A percentile compares a stretch with the other conserved stretches of the same genome.
Evolutionary conservation across 1,140 invertebrate genomes (phyloP).

Genomic region (Calephelis nemesis): DNA sequence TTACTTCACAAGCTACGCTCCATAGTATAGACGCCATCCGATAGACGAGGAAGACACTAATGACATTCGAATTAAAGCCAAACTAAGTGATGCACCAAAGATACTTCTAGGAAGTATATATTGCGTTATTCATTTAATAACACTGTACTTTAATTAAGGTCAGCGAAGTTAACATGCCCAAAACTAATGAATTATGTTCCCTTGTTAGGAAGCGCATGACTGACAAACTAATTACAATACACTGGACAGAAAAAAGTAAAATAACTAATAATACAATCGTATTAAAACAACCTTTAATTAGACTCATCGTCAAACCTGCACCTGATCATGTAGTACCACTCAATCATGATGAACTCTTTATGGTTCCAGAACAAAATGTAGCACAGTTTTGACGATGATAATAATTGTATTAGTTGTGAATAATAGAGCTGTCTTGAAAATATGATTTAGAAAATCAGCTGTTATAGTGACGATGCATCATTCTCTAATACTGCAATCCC

Average conservation of each 20-base stretch:
- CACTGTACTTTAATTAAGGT: slow-evolving; percentile 64
- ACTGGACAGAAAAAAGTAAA: slow-evolving; percentile 26
- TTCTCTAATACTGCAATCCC: slow-evolving; percentile 78
- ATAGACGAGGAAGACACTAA: slow-evolving; percentile 59
- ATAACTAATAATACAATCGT: slow-evolving; percentile 23
- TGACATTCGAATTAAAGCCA: slow-evolving; percentile 67
- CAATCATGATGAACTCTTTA: not conserved
- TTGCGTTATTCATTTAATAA: slow-evolving; percentile 55
- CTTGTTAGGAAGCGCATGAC: slow-evolving; percentile 76
- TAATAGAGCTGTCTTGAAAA: slow-evolving; percentile 78
- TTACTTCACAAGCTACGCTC: slow-evolving; percentile 38
- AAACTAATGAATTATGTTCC: slow-evolving; percentile 74
- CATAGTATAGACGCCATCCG: slow-evolving; percentile 50
- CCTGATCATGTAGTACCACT: not conserved
- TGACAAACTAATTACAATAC: slow-evolving; percentile 29
- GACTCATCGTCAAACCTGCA: slow-evolving; percentile 23
- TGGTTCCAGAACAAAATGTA: not conserved
- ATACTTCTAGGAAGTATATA: slow-evolving; percentile 62
- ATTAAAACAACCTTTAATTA: slow-evolving; percentile 25
- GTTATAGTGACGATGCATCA: slow-evolving; percentile 79
- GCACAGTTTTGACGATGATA: slow-evolving; percentile 68
- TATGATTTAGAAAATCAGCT: slow-evolving; percentile 77
- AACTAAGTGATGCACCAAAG: slow-evolving; percentile 74
- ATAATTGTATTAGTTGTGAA: slow-evolving; percentile 73
- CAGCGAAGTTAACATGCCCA: slow-evolving; percentile 76